phyloP scores from a whole-genome alignment of 1,140 invertebrate species.

The Heliconius congener region DNA sequence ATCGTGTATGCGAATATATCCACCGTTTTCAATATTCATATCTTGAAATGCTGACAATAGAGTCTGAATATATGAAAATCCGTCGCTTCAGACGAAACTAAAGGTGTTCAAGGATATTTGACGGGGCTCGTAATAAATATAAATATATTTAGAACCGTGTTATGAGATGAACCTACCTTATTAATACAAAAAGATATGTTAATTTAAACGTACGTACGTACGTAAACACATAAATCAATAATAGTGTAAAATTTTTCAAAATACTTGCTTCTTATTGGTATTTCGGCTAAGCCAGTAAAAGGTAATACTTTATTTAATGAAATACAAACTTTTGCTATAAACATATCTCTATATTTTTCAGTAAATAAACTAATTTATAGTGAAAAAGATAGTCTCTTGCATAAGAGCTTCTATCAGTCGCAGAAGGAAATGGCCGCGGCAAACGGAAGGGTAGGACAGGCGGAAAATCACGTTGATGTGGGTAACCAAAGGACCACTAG shows the following conservation, averaged over 20 bases:
- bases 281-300: too few species aligned
- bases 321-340: too few species aligned
- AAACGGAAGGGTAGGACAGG: slow-evolving; percentile 28
- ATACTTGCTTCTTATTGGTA: too few species aligned
- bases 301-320: too few species aligned
- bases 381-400: background rate
- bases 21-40: slow-evolving; percentile 54
- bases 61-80: slow-evolving; percentile 7
- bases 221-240: too few species aligned
- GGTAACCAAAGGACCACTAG: slow-evolving; percentile 20
- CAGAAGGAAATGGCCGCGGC: slow-evolving; percentile 26
- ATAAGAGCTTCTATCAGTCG: background rate
- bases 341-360: background rate
- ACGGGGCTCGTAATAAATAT: too few species aligned
- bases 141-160: background rate
- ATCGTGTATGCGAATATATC: slow-evolving; percentile 41
- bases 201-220: too few species aligned
- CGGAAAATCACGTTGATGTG: slow-evolving; percentile 37
- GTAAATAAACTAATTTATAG: background rate
- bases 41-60: slow-evolving; percentile 25
- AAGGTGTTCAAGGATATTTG: background rate
- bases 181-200: too few species aligned
- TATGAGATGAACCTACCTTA: too few species aligned
- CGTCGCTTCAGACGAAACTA: slow-evolving; percentile 15
- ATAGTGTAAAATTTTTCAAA: too few species aligned